Evolutionary conservation across 2,113 vertebrate genomes (phyloP), one percentile per base, ranked within the genome.

Genomic region (Eptatretus burgeri): DNA sequence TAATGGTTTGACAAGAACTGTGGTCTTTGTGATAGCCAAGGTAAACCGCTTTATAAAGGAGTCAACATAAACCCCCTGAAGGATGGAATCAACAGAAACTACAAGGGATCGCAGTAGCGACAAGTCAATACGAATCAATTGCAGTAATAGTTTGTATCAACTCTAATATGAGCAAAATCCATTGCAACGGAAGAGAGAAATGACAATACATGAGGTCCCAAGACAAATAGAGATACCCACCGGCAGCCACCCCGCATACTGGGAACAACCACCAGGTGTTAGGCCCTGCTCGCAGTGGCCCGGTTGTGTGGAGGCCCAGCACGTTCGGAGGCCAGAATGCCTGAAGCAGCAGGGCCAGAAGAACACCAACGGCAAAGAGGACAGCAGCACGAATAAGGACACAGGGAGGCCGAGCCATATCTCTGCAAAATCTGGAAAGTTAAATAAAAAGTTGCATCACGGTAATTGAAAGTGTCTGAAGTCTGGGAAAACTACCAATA

Each of bases 221-320:
- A n/a, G 41, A 13, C 56, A n/a, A 17, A 10, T 19, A 62, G 13
- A n/a, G 63, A 9, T 18, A 74, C 85, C 84, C 69, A 95, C 91
- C 91, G 11, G 91, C 89, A 1, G 84, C 91, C 0, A 87, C 93
- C 50, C 89, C 89, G 49, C 87, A 95, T 70, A 86, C 87, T 2
- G 84, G 83, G 0, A 89, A 86, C 67, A 95, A 86, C 89, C 91
- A 98, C 86, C 91, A 98, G 52, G 91, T 84, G 27, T 41, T 41
- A 41, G 27, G 27, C 27, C 27, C 27, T 41, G 27, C 27, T 41
- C 27, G 27, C 27, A 7, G 27, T 41, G 27, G 27, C 27, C 56
- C 56, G 0, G 91, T 89, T 13, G 89, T 88, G 67, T 94, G 88
- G 71, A 85, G 73, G 2, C 84, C 85, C 67, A 89, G 86, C 69